These are phyloP conservation scores for Drosophila biarmipes DNA, from an alignment of 1,140 invertebrate species.

Conservation along the genomic window DNA sequence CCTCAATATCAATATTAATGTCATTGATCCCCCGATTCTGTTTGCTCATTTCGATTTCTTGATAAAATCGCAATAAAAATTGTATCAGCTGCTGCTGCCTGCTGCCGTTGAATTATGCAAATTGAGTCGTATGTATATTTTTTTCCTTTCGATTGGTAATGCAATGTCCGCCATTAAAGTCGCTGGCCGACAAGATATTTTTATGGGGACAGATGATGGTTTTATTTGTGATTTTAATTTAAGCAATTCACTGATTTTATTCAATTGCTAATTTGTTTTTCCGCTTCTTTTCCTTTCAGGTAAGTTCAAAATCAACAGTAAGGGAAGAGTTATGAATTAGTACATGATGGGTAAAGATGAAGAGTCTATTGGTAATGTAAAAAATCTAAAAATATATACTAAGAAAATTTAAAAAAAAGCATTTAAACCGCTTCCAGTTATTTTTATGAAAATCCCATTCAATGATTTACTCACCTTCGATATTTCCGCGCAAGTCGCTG, in stretches of 20 bases:
- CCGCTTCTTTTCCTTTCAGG: slow-evolving; percentile 42
- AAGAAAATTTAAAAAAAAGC: too few species aligned
- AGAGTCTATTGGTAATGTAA: not conserved
- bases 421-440: not conserved
- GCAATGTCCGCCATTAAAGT: slow-evolving; percentile 37
- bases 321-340: not conserved
- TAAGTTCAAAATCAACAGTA: slow-evolving; percentile 35
- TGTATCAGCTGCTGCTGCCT: slow-evolving; percentile 41
- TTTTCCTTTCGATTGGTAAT: slow-evolving; percentile 11
- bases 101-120: slow-evolving; percentile 51
- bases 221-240: slow-evolving; percentile 57
- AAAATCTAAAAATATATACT: not conserved
- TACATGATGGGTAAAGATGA: not conserved
- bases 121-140: slow-evolving; percentile 14
- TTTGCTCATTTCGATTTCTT: slow-evolving; percentile 53
- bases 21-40: slow-evolving; percentile 34
- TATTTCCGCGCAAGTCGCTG: not conserved
- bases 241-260: slow-evolving; percentile 3
- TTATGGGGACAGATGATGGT: slow-evolving; percentile 41
- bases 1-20: slow-evolving; percentile 51
- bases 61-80: slow-evolving; percentile 63
- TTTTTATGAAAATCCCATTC: not conserved
- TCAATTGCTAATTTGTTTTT: slow-evolving; percentile 52
- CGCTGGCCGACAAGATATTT: slow-evolving; percentile 53
- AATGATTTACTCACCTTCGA: not conserved